Base-by-base conservation (phyloP, 2,113 vertebrate genomes). In the Ancistrus triradiatus region DNA sequence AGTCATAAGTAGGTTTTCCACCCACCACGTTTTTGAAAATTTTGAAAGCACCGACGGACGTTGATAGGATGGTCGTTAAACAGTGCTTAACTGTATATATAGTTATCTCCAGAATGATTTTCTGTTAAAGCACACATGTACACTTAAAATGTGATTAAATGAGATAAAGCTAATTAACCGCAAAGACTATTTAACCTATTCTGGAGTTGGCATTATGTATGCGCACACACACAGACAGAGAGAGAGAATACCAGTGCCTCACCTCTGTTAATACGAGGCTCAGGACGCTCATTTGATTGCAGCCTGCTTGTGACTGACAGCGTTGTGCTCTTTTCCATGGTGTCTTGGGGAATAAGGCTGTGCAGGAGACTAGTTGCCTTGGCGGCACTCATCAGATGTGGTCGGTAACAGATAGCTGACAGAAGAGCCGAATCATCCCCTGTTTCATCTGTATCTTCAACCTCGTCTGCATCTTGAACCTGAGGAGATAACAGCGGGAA, bases 221-320 rank as follows among this genome's bases (percentile, higher is more conserved):
- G 9, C 28, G 9, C 28, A 33, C 28, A 33, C 28, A 33, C 28
- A 33, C 28, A 33, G 4, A 33, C 28, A 33, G 4, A 33, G 4
- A 33, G 4, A 33, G n/a, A n/a, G n/a, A n/a, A n/a, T n/a, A n/a
- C n/a, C n/a, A n/a, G n/a, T n/a, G n/a, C n/a, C 83, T 84, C 57
- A 88, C 86, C 86, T 79, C 75, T 80, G 57, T 48, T 58, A 19
- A 37, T 24, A 4, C 46, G 75, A 2, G 71, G 14, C 18, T 77
- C 80, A 19, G 65, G 72, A 22, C 68, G 53, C 17, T 81, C 79
- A 35, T 75, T 60, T n/a, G 74, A 59, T 25, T n/a, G 38, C 27
- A 59, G 70, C 18, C 57, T 75, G 33, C 53, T 57, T 67, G 63
- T 78, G 65, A 61, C 19, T 18, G 67, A 51, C 3, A 61, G 10